Evolutionary conservation across 1,140 invertebrate species (phyloP).

Genomic region (Ceratitis capitata): DNA sequence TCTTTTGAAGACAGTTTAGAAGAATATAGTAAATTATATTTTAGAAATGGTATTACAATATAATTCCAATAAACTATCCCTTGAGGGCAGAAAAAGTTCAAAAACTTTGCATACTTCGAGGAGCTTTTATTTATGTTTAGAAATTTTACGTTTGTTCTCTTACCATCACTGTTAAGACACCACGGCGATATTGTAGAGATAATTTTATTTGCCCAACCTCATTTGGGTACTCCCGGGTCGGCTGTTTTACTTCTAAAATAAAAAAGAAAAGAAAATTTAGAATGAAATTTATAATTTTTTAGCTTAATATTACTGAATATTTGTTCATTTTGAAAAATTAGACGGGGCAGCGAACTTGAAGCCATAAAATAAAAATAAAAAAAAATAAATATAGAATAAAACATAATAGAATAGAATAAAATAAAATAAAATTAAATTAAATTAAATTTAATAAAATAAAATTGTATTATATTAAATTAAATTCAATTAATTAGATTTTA

Average conservation of each 20-base stretch:
- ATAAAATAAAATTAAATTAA: too few species aligned
- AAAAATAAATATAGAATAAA: too few species aligned
- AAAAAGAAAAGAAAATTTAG: not conserved
- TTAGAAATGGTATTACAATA: not conserved
- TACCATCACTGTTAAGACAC: slow-evolving; percentile 84
- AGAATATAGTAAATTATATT: not conserved
- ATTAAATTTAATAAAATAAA: too few species aligned
- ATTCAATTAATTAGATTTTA: too few species aligned
- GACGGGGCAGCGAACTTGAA: too few species aligned
- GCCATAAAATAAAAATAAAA: too few species aligned
- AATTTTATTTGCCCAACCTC: slow-evolving; percentile 78
- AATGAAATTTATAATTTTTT: too few species aligned
- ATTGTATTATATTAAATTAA: too few species aligned
- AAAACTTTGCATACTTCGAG: not conserved
- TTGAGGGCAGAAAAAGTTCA: not conserved
- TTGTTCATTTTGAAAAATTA: too few species aligned
- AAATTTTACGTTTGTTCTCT: slow-evolving; percentile 40
- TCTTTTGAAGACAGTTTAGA: slow-evolving; percentile 49
- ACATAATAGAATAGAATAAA: too few species aligned
- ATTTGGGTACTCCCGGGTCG: slow-evolving; percentile 56
- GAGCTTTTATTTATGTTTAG: not conserved
- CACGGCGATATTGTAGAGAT: slow-evolving; percentile 82
- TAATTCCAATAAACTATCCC: not conserved
- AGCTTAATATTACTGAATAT: too few species aligned
- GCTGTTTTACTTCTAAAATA: slow-evolving; percentile 54